A percentile compares a stretch with the other conserved stretches of the same genome.
phyloP scores from a whole-genome alignment of 2,113 vertebrate species.

The Laticauda laticaudata region DNA sequence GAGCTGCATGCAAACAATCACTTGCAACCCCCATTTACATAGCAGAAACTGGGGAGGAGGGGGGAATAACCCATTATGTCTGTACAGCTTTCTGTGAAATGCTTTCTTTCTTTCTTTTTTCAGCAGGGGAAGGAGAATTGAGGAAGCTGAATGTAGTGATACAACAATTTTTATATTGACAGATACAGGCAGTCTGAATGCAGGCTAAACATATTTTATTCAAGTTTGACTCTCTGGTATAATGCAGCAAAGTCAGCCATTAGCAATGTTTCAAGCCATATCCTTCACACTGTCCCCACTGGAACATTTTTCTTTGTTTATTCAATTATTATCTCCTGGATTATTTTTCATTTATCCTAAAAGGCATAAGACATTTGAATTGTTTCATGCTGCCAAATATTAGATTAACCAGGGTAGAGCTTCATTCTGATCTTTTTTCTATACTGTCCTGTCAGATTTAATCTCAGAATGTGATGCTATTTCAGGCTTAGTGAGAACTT shows the following conservation, averaged over 20 bases:
- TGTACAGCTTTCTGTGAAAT: conserved; percentile 28
- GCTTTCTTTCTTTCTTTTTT: conserved; percentile 18
- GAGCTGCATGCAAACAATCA: conserved; percentile 12
- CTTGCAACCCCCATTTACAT: conserved; percentile 38
- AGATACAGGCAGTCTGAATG: conserved; percentile 28
- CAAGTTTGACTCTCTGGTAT: conserved; percentile 20
- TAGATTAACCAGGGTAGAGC: not conserved
- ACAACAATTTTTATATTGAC: conserved; percentile 47
- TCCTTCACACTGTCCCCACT: conserved; percentile 33
- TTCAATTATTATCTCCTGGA: conserved; percentile 52
- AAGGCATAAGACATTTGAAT: conserved; percentile 46
- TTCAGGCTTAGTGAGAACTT: conserved; percentile 26
- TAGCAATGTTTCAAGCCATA: conserved; percentile 41
- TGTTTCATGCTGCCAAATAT: conserved; percentile 43
- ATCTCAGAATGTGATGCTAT: conserved; percentile 39
- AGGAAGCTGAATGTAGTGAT: conserved; percentile 34
- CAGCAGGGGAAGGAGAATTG: conserved; percentile 16
- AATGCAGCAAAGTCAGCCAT: conserved; percentile 47
- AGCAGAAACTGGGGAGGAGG: conserved; percentile 26
- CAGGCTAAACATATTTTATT: conserved; percentile 52
- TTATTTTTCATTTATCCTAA: conserved; percentile 61
- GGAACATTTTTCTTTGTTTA: conserved; percentile 48
- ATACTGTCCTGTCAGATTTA: conserved; percentile 36
- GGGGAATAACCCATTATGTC: conserved; percentile 5
- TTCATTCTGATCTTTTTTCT: conserved; percentile 31